Percentiles rank a stretch among this genome's conserved stretches.
Evolutionary conservation across 2,888 invertebrate species (phyloP).

Genomic region (Ormyrus pomaceus): DNA sequence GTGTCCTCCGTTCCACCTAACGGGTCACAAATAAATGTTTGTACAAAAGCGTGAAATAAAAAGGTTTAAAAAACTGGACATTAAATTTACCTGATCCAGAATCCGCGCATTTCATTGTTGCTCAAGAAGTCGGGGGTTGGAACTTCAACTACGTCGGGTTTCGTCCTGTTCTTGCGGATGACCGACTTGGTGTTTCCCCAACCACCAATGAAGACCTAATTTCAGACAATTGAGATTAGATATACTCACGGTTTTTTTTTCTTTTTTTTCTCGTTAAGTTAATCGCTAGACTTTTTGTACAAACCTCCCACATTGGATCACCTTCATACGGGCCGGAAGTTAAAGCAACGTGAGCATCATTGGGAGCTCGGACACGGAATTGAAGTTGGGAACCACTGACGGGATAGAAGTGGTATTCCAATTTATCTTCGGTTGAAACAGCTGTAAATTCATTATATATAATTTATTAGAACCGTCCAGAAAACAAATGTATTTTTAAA

Average conservation of each 20-base stretch:
- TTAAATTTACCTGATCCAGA: constrained; percentile 85
- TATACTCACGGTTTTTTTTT: neutral
- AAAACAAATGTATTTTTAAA: neutral
- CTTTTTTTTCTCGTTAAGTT: neutral
- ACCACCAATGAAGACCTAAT: constrained; percentile 88
- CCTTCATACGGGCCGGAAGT: constrained; percentile 83
- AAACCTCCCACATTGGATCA: constrained; percentile 87
- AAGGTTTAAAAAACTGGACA: neutral
- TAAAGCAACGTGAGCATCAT: constrained; percentile 92
- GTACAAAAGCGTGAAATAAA: no score
- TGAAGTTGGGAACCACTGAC: constrained; percentile 82
- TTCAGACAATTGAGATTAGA: constrained; percentile 1
- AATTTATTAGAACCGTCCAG: neutral
- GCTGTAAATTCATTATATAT: constrained; percentile 77
- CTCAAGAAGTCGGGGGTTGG: constrained; percentile 85
- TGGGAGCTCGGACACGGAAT: constrained; percentile 86
- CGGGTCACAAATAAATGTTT: neutral
- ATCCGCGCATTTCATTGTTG: constrained; percentile 86
- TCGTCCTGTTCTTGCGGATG: constrained; percentile 86
- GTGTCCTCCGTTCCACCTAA: constrained; percentile 68
- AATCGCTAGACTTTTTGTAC: constrained; percentile 6
- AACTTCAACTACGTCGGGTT: constrained; percentile 85
- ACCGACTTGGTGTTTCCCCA: constrained; percentile 92
- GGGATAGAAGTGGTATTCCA: constrained; percentile 89
- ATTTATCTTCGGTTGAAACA: constrained; percentile 86